These are phyloP conservation scores for Andrena dorsata DNA, from an alignment of 2,888 invertebrate species.

Conservation along the genomic window DNA sequence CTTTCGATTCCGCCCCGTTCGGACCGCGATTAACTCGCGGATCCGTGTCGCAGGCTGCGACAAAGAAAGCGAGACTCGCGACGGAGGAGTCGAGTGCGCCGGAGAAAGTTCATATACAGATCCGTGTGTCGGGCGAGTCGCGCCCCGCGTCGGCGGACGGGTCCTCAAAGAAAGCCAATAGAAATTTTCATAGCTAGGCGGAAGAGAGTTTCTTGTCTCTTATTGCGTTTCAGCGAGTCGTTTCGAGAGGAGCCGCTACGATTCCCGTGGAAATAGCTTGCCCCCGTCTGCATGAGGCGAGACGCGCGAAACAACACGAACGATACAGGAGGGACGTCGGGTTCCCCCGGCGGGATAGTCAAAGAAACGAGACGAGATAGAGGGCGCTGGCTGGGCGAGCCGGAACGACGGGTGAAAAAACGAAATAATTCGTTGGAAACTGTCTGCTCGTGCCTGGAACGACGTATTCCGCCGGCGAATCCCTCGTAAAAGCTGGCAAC, in stretches of 20 bases:
- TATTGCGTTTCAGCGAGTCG: constrained; percentile 70
- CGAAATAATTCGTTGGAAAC: constrained; percentile 44
- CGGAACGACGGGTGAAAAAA: neutral
- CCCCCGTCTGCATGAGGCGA: constrained; percentile 29
- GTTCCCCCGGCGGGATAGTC: constrained; percentile 52
- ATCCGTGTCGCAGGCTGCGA: constrained; percentile 16
- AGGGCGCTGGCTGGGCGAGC: neutral
- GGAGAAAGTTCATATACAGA: constrained; percentile 35
- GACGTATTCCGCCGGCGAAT: constrained; percentile 39
- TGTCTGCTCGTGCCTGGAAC: constrained; percentile 14
- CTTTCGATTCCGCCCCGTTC: neutral
- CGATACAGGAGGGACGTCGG: neutral
- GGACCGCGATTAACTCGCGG: constrained; percentile 2
- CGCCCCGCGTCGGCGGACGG: constrained; percentile 33
- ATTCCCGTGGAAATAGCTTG: constrained; percentile 44
- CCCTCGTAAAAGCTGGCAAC: constrained; percentile 54
- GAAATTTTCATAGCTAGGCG: constrained; percentile 61
- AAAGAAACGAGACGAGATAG: constrained; percentile 45
- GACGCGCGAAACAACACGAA: constrained; percentile 11
- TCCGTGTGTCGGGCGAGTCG: neutral
- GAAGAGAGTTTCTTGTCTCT: constrained; percentile 47
- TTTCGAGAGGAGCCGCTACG: constrained; percentile 62
- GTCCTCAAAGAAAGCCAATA: constrained; percentile 58
- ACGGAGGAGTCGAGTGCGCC: constrained; percentile 32
- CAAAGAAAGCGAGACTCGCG: constrained; percentile 32